Base-by-base conservation (phyloP, 1,140 invertebrate species). In the Episyrphus balteatus region DNA sequence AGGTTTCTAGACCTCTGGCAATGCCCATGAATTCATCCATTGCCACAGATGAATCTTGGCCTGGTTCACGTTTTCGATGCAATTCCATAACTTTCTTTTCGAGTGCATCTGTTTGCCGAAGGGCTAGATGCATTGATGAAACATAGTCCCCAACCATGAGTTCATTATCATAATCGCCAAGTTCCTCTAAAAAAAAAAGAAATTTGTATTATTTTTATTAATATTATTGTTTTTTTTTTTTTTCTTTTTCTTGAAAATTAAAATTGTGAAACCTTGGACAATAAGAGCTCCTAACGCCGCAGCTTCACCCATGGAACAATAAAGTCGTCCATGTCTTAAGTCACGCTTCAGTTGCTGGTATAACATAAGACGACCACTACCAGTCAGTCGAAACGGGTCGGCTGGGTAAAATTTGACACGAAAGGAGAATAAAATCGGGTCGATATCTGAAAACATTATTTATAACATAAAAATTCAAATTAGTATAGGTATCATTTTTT, bases 271-370 rank as follows among this genome's bases (percentile, higher is more conserved):
- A 95, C 92, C 88, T 77, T 98, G 94, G 54, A 97, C 80, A 54
- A 97, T 89, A 58, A 91, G 85, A 44, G 91, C 91, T 53, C 88
- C 92, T 44, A 98, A 73, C 61, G 87, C 80, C 30, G 92, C 84
- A 42, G 89, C 88, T 67, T 96, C 92, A 53, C 84, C 82, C 17
- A 83, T 72, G 33, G 87, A 87, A 69, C 92, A 96, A 69, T 94
- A 91, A 19, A 98, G 75, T 48, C 94, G 78, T 5, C 94, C 93
- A 75, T 97, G 93, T 17, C 91, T 73, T 43, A 98, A 77, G 73
- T 98, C 95, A 66, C 94, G 76, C 71, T 94, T 88, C 45, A 98
- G 70, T 67, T 98, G 94, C 44, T 96, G 79, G 70, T 93, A 97
- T 19, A 78, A 55, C 55, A 77, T 60, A 44, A 64, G 52, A 14